Percentiles rank a stretch among this genome's conserved stretches.
These are phyloP conservation scores for Eurystomus gularis DNA, from an alignment of 2,113 vertebrate genomes.

Conservation along the genomic window DNA sequence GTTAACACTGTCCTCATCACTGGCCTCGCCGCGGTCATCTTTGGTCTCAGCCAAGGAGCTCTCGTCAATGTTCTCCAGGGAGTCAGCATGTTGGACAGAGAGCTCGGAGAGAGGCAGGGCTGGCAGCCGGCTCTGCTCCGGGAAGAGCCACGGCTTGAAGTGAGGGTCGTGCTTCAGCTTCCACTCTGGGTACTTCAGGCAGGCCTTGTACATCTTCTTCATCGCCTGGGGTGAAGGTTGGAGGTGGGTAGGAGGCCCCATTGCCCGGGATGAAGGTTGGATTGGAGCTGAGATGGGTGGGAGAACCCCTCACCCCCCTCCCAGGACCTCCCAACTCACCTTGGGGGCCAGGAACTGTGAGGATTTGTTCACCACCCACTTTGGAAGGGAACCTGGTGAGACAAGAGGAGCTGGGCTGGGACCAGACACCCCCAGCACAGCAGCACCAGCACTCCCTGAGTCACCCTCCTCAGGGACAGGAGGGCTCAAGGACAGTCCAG, in stretches of 20 bases:
- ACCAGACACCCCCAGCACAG: background rate
- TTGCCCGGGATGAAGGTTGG: background rate
- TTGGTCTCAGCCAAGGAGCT: conserved; percentile 82
- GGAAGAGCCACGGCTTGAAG: conserved; percentile 91
- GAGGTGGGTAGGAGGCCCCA: background rate
- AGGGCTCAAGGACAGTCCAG: no score
- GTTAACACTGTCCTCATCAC: no score
- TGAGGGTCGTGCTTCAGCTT: conserved; percentile 87
- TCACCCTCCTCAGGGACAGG: background rate
- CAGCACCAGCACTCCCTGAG: background rate
- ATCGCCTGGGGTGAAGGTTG: background rate
- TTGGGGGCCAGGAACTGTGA: conserved; percentile 91
- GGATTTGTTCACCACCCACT: conserved; percentile 97
- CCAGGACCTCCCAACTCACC: conserved; percentile 68
- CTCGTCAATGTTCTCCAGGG: conserved; percentile 95
- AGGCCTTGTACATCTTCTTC: conserved; percentile 89
- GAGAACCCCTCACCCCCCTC: background rate
- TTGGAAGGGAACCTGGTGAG: conserved; percentile 90
- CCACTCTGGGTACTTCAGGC: conserved; percentile 90
- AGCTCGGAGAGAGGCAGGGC: conserved; percentile 85
- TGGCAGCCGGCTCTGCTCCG: conserved; percentile 87
- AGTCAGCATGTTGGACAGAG: conserved; percentile 88
- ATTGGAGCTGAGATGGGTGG: background rate
- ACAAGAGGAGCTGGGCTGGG: background rate
- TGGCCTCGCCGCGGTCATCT: conserved; percentile 55